Evolutionary conservation across 37 sponge, comb jelly and placozoan genomes (phyloP), one percentile per base, ranked within the genome.

Genomic region (Axinella damicornis): DNA sequence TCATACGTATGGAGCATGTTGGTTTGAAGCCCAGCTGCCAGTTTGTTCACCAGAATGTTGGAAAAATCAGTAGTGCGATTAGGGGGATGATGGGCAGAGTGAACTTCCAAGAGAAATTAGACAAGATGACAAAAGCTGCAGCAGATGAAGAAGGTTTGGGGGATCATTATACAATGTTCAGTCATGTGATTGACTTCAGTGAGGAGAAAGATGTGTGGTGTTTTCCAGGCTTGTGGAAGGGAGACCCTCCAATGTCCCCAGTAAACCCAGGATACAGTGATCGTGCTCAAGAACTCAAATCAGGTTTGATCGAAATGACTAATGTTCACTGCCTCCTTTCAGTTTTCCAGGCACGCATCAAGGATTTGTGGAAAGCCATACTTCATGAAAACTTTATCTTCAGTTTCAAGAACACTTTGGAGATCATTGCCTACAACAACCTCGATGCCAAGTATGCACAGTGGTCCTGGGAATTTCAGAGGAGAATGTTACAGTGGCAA

Each of bases 41-140:
- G 21, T 85, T 76, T 76, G 85, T 85, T 57, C 85, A 85, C 39
- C 85, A 85, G 34, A 85, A 85, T 68, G 85, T 76, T 37, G 16
- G 57, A 25, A 67, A 46, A 4, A 55, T 82, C 20, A 82, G 53
- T 59, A 76, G 76, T 31, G 77, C 19, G 57, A 37, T 34, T 41
- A 76, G 59, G 37, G 36, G 77, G 9, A 31, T 28, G 36, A 59
- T 56, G 60, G 77, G 77, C 9, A 57, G 77, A 53, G 30, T 32
- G 25, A 76, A 56, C 14, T 76, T 76, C 20, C 28, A 57, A 76
- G 35, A 57, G 16, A 76, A 59, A 41, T 20, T 76, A 14, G 77
- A 76, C 37, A 22, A 58, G 20, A 76, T 76, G 77, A 76, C 77
- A 59, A 24, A 6, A 18, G 61, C 34, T 35, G 62, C 77, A 58